Evolutionary conservation across 2,797 vertebrate genomes (phyloP).

Genomic region (Danionella dracula): DNA sequence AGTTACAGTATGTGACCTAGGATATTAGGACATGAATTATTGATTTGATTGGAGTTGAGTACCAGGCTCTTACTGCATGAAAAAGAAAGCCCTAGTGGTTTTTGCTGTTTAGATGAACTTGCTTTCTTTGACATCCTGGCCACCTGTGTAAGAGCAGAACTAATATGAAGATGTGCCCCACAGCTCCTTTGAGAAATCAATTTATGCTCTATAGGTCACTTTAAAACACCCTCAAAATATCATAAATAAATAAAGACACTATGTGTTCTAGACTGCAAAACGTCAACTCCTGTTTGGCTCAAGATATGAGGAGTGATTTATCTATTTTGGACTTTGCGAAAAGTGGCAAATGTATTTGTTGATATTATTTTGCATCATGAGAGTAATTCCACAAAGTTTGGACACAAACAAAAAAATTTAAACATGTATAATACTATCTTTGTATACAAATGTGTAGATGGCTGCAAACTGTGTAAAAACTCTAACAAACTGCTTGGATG

Average conservation of each 20-base stretch:
- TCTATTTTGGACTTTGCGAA: too few species aligned
- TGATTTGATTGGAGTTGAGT: conserved; percentile 42
- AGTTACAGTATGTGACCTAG: conserved; percentile 40
- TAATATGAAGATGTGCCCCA: conserved; percentile 40
- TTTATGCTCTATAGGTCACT: conserved; percentile 40
- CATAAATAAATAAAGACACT: conserved; percentile 12
- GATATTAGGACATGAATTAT: conserved; percentile 55
- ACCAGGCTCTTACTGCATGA: conserved; percentile 35
- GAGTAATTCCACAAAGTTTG: too few species aligned
- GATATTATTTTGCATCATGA: too few species aligned
- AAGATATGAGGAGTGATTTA: too few species aligned
- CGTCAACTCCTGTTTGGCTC: too few species aligned
- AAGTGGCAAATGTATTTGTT: too few species aligned
- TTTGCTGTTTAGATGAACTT: conserved; percentile 40
- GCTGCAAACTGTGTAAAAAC: too few species aligned
- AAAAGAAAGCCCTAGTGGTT: conserved; percentile 37
- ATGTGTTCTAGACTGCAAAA: neutral
- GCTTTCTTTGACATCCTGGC: conserved; percentile 27
- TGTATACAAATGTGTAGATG: too few species aligned
- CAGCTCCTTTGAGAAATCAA: conserved; percentile 39
- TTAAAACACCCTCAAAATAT: conserved; percentile 27
- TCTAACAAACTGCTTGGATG: too few species aligned
- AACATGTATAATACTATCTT: too few species aligned
- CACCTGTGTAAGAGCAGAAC: conserved; percentile 35
- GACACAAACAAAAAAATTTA: too few species aligned